Conservation (phyloP, 2,113 vertebrate species). For the Pleuronectes platessa region DNA sequence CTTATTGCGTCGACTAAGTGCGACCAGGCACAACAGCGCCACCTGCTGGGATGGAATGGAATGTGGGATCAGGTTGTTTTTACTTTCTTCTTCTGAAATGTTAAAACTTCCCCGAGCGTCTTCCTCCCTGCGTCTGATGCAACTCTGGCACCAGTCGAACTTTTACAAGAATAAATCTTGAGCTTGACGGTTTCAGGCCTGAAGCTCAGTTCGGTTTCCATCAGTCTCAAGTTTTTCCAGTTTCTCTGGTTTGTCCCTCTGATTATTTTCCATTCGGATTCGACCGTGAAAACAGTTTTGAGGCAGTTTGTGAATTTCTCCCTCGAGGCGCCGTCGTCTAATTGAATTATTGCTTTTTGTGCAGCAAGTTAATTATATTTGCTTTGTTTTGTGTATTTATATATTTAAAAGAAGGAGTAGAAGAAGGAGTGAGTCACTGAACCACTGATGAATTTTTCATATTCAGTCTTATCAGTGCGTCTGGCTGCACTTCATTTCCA, state of each 20-base stretch:
- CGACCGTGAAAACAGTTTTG: conserved; percentile 16
- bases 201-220: conserved; percentile 31
- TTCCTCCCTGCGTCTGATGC: background rate
- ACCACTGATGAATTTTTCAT: conserved; percentile 4
- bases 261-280: conserved; percentile 51
- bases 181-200: conserved; percentile 36
- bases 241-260: conserved; percentile 15
- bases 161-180: conserved; percentile 49
- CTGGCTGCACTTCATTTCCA: background rate
- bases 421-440: background rate
- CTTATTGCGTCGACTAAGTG: no score
- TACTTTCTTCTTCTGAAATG: background rate
- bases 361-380: conserved; percentile 26
- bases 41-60: no score
- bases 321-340: conserved; percentile 25
- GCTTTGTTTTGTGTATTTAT: background rate
- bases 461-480: conserved; percentile 4
- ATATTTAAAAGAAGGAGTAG: no score
- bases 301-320: conserved; percentile 2
- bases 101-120: background rate
- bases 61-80: no score
- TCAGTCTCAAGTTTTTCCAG: conserved; percentile 38
- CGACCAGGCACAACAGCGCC: no score
- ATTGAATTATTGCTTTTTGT: conserved; percentile 27
- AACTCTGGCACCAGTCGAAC: conserved; percentile 23